Conservation (phyloP, 2,113 vertebrate genomes). For the Tylochromis polylepis region DNA sequence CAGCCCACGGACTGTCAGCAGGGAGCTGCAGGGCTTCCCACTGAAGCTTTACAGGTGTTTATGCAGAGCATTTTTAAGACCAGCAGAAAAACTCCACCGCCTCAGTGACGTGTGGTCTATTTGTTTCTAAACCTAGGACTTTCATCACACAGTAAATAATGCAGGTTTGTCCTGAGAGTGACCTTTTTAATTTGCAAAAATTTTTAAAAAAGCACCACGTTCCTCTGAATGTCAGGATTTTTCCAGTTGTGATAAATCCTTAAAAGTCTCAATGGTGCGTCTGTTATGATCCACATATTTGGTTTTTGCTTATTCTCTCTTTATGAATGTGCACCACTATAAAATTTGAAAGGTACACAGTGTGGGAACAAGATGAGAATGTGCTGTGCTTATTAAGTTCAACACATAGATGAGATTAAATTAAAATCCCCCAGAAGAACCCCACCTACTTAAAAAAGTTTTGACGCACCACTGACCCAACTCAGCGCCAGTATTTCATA, state of each 20-base stretch:
- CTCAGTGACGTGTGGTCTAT: not conserved
- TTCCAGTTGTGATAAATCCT: not conserved
- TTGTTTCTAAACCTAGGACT: not conserved
- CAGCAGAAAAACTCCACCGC: constrained; percentile 5
- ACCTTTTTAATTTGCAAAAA: not conserved
- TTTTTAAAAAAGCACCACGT: not conserved
- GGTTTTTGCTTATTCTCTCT: not conserved
- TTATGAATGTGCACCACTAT: not conserved
- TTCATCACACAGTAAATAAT: not conserved
- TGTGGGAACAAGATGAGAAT: not conserved
- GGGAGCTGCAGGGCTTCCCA: constrained; percentile 9
- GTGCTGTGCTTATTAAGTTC: not conserved
- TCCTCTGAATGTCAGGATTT: not conserved
- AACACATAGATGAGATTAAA: not conserved
- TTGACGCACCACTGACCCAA: not conserved
- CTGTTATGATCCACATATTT: not conserved
- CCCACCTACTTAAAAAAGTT: not conserved
- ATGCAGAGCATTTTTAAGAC: not conserved
- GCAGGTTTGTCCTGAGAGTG: not conserved
- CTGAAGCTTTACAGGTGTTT: constrained; percentile 22
- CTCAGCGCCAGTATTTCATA: not conserved
- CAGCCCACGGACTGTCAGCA: constrained; percentile 29
- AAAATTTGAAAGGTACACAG: not conserved
- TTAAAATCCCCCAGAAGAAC: not conserved
- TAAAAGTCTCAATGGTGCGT: not conserved